A percentile compares a stretch with the other conserved stretches of the same genome.
phyloP scores from a whole-genome alignment of 1,140 invertebrate species.

The Marisa cornuarietis region DNA sequence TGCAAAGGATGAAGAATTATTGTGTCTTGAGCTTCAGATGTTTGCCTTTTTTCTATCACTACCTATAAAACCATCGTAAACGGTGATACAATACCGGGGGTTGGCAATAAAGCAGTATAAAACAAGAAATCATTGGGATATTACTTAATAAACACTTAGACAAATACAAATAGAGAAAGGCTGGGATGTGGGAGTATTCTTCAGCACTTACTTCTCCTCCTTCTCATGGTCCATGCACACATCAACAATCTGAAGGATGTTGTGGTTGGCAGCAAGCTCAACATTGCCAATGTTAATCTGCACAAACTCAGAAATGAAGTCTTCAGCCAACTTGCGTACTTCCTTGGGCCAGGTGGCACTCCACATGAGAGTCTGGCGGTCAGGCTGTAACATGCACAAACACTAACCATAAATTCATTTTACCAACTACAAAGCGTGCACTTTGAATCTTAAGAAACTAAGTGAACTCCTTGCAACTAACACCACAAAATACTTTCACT shows the following conservation, averaged over 20 bases:
- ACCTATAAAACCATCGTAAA: background rate
- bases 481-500: too few relatives aligned
- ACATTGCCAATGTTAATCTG: constrained; percentile 95
- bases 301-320: constrained; percentile 90
- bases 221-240: constrained; percentile 79
- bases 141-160: background rate
- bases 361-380: constrained; percentile 97
- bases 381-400: constrained; percentile 71
- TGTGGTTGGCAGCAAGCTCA: constrained; percentile 93
- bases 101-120: background rate
- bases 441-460: too few relatives aligned
- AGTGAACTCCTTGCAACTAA: too few relatives aligned
- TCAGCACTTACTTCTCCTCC: constrained; percentile 49
- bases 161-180: background rate
- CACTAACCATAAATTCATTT: too few relatives aligned
- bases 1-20: constrained; percentile 61
- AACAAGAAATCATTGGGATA: background rate
- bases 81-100: background rate
- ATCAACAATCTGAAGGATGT: constrained; percentile 94
- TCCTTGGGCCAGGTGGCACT: constrained; percentile 99
- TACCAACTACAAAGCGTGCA: too few relatives aligned
- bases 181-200: background rate
- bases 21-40: background rate
- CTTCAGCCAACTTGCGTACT: constrained; percentile 89
- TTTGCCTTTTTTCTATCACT: background rate